Conservation (phyloP, 2,888 invertebrate genomes). For the Helicoverpa assulta region DNA sequence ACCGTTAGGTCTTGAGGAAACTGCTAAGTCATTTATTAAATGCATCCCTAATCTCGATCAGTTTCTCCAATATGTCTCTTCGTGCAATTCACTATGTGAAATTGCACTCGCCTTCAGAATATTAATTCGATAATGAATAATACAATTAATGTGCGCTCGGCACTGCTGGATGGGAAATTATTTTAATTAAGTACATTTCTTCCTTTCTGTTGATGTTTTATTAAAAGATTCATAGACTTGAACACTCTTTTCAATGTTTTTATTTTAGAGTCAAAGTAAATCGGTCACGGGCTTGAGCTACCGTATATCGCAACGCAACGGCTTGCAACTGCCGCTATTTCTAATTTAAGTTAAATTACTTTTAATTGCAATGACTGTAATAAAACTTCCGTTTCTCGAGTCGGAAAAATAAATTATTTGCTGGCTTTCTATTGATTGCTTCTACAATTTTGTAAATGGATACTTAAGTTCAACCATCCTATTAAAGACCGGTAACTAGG, state of each 20-base stretch:
- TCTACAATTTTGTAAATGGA: neutral
- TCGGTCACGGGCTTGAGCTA: conserved; percentile 19
- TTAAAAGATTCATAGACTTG: conserved; percentile 25
- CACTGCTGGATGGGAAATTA: conserved; percentile 37
- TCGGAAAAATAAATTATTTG: conserved; percentile 10
- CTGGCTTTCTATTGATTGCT: conserved; percentile 4
- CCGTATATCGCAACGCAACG: conserved; percentile 40
- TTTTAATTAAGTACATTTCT: conserved; percentile 51
- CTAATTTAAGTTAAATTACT: conserved; percentile 40
- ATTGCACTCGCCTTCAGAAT: conserved; percentile 52
- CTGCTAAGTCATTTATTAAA: conserved; percentile 1
- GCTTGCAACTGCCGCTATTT: conserved; percentile 43
- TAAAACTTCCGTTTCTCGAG: conserved; percentile 35
- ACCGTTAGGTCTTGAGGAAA: conserved; percentile 11
- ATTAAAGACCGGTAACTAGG: neutral
- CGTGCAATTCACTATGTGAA: conserved; percentile 52
- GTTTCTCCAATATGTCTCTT: conserved; percentile 48
- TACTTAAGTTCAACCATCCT: neutral
- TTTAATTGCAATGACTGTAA: conserved; percentile 46
- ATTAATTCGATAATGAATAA: conserved; percentile 56
- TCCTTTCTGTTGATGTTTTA: conserved; percentile 23
- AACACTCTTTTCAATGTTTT: conserved; percentile 7
- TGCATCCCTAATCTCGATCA: conserved; percentile 50
- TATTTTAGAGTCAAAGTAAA: conserved; percentile 18
- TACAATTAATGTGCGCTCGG: conserved; percentile 47